phyloP scores from a whole-genome alignment of 2,888 invertebrate species.

The Acrocera orbiculus region DNA sequence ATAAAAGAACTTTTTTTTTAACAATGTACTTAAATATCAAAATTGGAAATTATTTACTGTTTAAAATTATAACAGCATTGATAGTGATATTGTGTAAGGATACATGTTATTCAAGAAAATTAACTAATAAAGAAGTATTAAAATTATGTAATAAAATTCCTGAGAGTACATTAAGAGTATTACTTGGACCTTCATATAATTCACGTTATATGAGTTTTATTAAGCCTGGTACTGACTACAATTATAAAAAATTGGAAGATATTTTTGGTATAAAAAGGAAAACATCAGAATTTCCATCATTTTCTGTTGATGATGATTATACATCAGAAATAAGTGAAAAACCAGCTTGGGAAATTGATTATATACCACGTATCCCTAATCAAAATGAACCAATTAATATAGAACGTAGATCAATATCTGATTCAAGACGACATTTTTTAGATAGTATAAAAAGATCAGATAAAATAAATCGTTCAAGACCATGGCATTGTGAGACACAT shows the following conservation, averaged over 20 bases:
- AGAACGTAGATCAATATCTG: no score
- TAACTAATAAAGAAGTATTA: no score
- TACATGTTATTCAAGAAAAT: no score
- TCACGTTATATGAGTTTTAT: constrained; percentile 33
- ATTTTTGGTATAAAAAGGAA: neutral
- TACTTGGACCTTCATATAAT: constrained; percentile 34
- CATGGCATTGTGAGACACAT: constrained; percentile 34
- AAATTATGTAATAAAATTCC: no score
- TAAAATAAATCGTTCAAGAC: no score
- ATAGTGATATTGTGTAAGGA: no score
- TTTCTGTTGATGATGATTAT: constrained; percentile 28
- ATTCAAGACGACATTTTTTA: constrained; percentile 8
- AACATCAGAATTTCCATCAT: constrained; percentile 18
- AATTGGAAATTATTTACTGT: no score
- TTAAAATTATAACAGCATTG: no score
- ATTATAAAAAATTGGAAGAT: neutral
- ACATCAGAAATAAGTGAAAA: constrained; percentile 14
- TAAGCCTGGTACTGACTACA: constrained; percentile 16
- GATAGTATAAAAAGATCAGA: constrained; percentile 8
- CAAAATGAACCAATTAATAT: no score
- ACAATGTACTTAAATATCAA: no score
- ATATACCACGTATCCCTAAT: no score
- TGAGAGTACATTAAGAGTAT: constrained; percentile 25
- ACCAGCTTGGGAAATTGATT: constrained; percentile 23
- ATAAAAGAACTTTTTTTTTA: no score